Base-by-base conservation (phyloP, 2,113 vertebrate species). In the Gavialis gangeticus region DNA sequence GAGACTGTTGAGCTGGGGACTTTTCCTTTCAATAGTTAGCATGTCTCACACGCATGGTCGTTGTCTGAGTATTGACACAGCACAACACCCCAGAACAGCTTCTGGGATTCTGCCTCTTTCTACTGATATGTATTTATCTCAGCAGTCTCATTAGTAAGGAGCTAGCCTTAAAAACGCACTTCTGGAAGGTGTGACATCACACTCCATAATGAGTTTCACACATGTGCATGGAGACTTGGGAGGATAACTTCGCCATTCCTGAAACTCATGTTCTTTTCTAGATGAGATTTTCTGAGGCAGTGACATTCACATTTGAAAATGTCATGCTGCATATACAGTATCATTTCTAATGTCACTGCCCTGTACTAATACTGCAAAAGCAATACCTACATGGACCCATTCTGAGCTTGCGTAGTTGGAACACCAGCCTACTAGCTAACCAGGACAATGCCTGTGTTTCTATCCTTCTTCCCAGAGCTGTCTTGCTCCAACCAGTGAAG, bases 31-130 rank as follows among this genome's bases (percentile, higher is more conserved):
- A 34, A 34, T 34, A 34, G 34, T 34, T 34, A 34, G 4, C 34
- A 34, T 34, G 60, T 4, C 4, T 0, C 0, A 1, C 16, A 2
- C 64, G 5, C 22, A 37, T 27, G 37, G 60, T n/a, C 12, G 16
- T 0, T 0, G 34, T 28, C 1, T 14, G 34, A 1, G 0, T 1
- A 57, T 55, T 80, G 58, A 16, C 64, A 55, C 83, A 3, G 46
- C 1, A 2, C 73, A 54, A 5, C 19, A 59, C 37, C 28, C 14
- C 21, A 27, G 55, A 4, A 28, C 78, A 30, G 56, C 0, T 2
- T 1, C 3, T 6, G 11, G 30, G n/a, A 55, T 27, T 6, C n/a
- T 46, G 75, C n/a, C 22, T 79, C 64, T 34, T 17, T 12, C 3
- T 3, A 4, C 57, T 79, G 16, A 34, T 19, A 21, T 6, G 5